phyloP scores from a whole-genome alignment of 2,113 vertebrate genomes.

The Pterocles orientalis region DNA sequence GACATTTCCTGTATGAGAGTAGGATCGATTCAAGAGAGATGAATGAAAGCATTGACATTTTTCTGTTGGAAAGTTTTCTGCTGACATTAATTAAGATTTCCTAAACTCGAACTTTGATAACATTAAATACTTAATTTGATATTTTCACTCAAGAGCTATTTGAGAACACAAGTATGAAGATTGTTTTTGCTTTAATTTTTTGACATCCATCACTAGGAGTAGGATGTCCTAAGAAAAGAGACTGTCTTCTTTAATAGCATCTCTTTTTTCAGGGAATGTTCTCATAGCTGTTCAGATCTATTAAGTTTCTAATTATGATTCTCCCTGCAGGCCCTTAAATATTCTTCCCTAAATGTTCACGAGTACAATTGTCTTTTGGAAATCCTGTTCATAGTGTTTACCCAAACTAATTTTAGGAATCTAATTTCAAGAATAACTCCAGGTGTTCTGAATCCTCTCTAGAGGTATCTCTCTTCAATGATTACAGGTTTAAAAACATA shows the following conservation, averaged over 20 bases:
- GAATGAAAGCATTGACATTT: conserved; percentile 35
- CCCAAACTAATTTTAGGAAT: not conserved
- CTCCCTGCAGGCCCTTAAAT: not conserved
- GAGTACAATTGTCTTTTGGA: not conserved
- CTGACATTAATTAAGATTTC: conserved; percentile 42
- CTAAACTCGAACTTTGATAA: not conserved
- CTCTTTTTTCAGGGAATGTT: not conserved
- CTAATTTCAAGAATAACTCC: not conserved
- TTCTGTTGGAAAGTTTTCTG: not conserved
- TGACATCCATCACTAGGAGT: not conserved
- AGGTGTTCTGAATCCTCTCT: not conserved
- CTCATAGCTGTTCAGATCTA: not conserved
- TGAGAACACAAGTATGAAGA: not conserved
- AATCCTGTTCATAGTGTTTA: not conserved
- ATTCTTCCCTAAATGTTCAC: not conserved
- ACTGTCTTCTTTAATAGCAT: not conserved
- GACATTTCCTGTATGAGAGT: not conserved
- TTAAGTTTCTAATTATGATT: not conserved
- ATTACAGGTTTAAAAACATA: not conserved
- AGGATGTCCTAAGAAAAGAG: not conserved
- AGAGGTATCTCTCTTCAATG: not conserved
- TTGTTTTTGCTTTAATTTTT: not conserved
- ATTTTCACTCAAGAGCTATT: not conserved
- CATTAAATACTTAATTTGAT: not conserved
- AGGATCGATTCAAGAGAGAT: not conserved